Conservation (phyloP, 92 coral and sea anemone genomes). For the Phenganax marumi region DNA sequence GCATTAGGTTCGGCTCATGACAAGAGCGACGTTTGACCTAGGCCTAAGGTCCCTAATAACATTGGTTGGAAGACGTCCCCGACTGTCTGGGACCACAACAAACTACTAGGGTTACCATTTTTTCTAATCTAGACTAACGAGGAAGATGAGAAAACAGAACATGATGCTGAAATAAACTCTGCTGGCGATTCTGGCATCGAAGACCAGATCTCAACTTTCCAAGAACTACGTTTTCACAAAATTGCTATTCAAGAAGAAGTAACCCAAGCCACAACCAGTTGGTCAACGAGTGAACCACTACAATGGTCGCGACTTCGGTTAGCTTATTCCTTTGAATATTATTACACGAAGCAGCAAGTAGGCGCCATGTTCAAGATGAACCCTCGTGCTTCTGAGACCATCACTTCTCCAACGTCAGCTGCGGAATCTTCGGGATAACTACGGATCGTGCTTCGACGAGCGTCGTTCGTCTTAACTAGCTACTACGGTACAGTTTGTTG, state of each 20-base stretch:
- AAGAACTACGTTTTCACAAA: background rate
- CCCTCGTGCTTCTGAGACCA: slow-evolving; percentile 28
- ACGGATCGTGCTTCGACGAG: background rate
- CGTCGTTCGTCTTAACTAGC: background rate
- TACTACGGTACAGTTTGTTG: background rate
- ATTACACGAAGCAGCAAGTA: slow-evolving; percentile 80
- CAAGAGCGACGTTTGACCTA: no score
- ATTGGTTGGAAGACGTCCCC: no score
- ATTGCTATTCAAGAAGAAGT: slow-evolving; percentile 39
- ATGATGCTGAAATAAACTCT: slow-evolving; percentile 28
- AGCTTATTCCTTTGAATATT: slow-evolving; percentile 97
- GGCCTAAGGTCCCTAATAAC: no score
- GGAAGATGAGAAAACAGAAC: slow-evolving; percentile 30
- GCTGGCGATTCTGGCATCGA: slow-evolving; percentile 4
- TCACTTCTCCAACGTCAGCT: background rate
- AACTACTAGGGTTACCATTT: background rate
- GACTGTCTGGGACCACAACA: no score
- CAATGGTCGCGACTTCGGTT: slow-evolving; percentile 97
- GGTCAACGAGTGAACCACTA: slow-evolving; percentile 84
- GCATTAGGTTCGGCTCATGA: no score
- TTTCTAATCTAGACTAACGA: slow-evolving; percentile 17
- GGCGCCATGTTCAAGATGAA: slow-evolving; percentile 41
- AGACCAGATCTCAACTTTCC: background rate
- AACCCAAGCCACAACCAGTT: slow-evolving; percentile 64
- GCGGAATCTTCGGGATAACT: slow-evolving; percentile 24